Conservation (phyloP, 2,797 vertebrate species). For the Pachyuromys duprasi region DNA sequence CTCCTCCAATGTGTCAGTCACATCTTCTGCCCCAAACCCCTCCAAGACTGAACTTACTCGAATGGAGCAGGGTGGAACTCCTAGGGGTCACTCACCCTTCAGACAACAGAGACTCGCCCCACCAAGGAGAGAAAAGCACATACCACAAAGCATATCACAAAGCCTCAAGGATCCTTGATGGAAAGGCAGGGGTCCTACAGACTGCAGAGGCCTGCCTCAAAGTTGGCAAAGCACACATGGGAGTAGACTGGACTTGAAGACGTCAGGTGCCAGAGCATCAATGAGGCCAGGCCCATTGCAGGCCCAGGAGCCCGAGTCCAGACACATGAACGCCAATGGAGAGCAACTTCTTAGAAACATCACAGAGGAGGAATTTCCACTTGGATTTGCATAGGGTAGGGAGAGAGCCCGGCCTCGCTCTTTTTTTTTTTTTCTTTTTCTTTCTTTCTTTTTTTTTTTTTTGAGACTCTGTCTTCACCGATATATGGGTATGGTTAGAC, state of each 20-base stretch:
- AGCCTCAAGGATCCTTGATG: background rate
- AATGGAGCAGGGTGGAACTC: background rate
- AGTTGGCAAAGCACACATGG: background rate
- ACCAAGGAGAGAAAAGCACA: background rate
- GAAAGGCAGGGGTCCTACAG: background rate
- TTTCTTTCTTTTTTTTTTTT: too few relatives aligned
- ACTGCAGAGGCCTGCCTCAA: background rate
- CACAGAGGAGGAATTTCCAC: too few relatives aligned
- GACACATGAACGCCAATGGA: rapidly evolving
- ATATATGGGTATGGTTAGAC: background rate
- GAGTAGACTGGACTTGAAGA: background rate
- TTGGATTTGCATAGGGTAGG: too few relatives aligned
- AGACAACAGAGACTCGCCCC: background rate
- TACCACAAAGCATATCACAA: background rate
- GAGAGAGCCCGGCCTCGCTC: background rate
- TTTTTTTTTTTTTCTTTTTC: too few relatives aligned
- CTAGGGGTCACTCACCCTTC: background rate
- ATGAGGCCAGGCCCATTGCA: background rate
- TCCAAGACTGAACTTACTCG: background rate
- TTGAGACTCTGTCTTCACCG: background rate
- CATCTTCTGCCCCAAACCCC: background rate
- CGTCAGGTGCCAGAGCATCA: background rate
- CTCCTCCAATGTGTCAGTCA: background rate
- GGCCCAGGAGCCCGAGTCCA: background rate
- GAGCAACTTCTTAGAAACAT: background rate